Conservation (phyloP, 2,113 vertebrate species). For the Salvelinus namaycush region DNA sequence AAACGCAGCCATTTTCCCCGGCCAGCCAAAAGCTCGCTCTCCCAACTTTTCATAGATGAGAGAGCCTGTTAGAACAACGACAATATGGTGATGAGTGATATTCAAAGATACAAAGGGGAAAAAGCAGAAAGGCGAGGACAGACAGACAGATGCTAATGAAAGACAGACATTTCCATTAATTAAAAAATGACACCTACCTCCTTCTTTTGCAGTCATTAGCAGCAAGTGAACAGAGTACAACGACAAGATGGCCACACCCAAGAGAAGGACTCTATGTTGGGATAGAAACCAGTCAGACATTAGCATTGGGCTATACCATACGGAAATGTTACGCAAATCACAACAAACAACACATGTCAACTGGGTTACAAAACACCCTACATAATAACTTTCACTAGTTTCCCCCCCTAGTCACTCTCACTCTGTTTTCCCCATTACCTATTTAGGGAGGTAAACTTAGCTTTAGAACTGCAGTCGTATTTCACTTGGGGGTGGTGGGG, state of each 20-base stretch:
- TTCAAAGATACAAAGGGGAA: slow-evolving; percentile 71
- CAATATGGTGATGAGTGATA: background rate
- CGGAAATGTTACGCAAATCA: background rate
- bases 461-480: background rate
- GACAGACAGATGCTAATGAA: background rate
- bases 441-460: background rate
- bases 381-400: too few species aligned
- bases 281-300: background rate
- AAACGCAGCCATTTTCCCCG: slow-evolving; percentile 90
- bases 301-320: background rate
- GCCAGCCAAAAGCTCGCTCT: slow-evolving; percentile 94
- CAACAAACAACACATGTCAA: too few species aligned
- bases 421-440: too few species aligned
- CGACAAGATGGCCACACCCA: slow-evolving; percentile 86
- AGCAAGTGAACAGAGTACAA: slow-evolving; percentile 95
- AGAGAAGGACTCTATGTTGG: slow-evolving; percentile 81
- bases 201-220: slow-evolving; percentile 92
- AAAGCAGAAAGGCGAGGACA: too few species aligned
- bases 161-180: background rate
- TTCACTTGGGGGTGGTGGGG: background rate
- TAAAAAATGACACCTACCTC: slow-evolving; percentile 78
- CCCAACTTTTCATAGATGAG: slow-evolving; percentile 96
- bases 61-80: slow-evolving; percentile 78
- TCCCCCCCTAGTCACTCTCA: too few species aligned
- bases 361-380: too few species aligned